A percentile compares a stretch with the other conserved stretches of the same genome.
Conservation (phyloP, 1,140 invertebrate genomes). For the Oncopodura yosiiana region DNA sequence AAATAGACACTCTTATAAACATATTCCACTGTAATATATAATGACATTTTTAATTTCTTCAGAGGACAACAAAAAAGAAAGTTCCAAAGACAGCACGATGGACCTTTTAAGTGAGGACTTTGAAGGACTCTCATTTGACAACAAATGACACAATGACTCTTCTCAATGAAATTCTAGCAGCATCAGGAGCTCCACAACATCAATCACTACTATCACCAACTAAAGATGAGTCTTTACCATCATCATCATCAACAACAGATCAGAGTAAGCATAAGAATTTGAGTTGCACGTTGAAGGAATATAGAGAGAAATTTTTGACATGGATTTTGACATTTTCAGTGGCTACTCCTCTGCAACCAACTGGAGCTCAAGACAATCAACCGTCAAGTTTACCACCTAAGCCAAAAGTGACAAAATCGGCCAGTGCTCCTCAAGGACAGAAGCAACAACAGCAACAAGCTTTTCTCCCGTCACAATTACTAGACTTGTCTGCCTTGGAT, state of each 20-base stretch:
- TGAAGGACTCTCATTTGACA: constrained; percentile 26
- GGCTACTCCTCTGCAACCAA: constrained; percentile 1
- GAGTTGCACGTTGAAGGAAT: no score
- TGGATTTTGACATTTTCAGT: constrained; percentile 23
- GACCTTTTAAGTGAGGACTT: constrained; percentile 26
- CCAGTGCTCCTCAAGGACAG: not conserved
- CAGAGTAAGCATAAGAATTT: not conserved
- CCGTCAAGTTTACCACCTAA: not conserved
- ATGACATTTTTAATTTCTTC: no score
- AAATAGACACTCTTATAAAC: no score
- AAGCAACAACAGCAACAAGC: constrained; percentile 7
- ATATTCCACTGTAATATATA: no score
- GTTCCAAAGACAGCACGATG: constrained; percentile 33
- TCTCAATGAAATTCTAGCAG: constrained; percentile 42
- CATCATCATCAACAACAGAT: constrained; percentile 1
- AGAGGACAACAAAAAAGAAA: constrained; percentile 22
- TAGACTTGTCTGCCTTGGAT: constrained; percentile 40
- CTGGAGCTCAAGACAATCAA: not conserved
- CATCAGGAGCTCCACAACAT: constrained; percentile 39
- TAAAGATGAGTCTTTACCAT: not conserved
- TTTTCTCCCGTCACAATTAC: constrained; percentile 45
- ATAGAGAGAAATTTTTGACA: not conserved
- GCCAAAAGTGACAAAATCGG: not conserved
- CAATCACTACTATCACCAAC: constrained; percentile 4
- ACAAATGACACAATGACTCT: constrained; percentile 32